Conservation (phyloP, 2,888 invertebrate genomes). For the Metopia argyrocephala region DNA sequence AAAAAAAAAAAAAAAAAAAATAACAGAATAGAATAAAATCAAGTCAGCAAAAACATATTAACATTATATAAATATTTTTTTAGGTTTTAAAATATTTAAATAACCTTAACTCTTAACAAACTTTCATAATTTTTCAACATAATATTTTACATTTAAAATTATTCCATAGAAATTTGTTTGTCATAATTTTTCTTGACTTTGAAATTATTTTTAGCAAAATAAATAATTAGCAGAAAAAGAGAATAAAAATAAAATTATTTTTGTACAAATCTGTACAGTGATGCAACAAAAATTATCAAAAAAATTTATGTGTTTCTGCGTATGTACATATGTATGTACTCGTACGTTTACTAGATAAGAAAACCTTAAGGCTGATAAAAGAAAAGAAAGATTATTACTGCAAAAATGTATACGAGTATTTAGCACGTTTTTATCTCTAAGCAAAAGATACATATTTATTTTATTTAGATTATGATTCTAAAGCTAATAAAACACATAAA, state of each 20-base stretch:
- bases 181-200: not conserved
- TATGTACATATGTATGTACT: too few relatives aligned
- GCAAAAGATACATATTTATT: not conserved
- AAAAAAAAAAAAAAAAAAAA: too few relatives aligned
- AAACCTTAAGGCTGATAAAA: not conserved
- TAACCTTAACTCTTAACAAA: too few relatives aligned
- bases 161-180: too few relatives aligned
- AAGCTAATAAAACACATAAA: not conserved
- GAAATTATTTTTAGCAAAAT: not conserved
- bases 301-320: too few relatives aligned
- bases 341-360: constrained; percentile 9
- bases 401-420: constrained; percentile 3
- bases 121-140: not conserved
- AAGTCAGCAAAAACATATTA: too few relatives aligned
- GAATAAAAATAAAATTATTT: not conserved
- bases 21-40: too few relatives aligned
- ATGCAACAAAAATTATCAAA: constrained; percentile 10
- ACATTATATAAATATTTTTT: constrained; percentile 5
- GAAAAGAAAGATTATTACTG: not conserved
- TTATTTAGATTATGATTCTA: not conserved
- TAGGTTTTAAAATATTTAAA: not conserved
- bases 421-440: constrained; percentile 30
- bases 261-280: constrained; percentile 1
- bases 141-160: not conserved
- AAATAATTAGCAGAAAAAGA: not conserved